Base-by-base conservation (phyloP, 2,797 vertebrate genomes). In the Clarias pachynema region DNA sequence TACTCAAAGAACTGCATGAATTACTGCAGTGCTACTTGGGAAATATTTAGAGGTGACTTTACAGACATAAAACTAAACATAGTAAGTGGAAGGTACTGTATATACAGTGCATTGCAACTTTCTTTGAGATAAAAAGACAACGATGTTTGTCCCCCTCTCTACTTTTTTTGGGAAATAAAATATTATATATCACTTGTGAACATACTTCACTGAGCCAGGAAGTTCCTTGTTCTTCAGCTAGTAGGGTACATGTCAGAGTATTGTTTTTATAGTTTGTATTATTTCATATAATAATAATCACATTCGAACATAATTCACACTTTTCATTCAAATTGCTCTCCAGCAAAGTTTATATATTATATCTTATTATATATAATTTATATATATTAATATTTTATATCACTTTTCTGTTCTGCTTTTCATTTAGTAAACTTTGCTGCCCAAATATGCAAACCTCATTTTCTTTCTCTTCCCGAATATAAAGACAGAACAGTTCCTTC, bases 11-110 rank as follows among this genome's bases (percentile, higher is more conserved):
- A 22, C 84, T 83, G 81, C 84, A 83, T 86, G 72, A 84, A 80
- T 87, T 84, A 87, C 84, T 81, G 79, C 86, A 87, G 84, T 40
- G 72, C 49, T 79, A 20, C 24, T 75, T 65, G n/a, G 34, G 59
- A 62, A 83, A 29, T 31, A 53, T 73, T 60, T 29, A 73, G 29
- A 65, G 12, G 59, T 74, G 77, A 75, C 49, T 79, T 79, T 65
- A 57, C 70, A 37, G 65, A 56, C 62, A 60, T 59, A 26, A 86
- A 53, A 74, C 44, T 9, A 65, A 75, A 81, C 22, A 26, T 40
- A 59, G 18, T 53, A 31, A 16, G 5, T 26, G 34, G 49, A 14
- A 53, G 49, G 49, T 34, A 24, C 22, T 18, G 10, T 31, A 14
- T 22, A 34, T 34, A 4, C 31, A 24, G n/a, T 75, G 44, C n/a